Base-by-base conservation (phyloP, 1,140 invertebrate genomes). In the Drosophila gunungcola region DNA sequence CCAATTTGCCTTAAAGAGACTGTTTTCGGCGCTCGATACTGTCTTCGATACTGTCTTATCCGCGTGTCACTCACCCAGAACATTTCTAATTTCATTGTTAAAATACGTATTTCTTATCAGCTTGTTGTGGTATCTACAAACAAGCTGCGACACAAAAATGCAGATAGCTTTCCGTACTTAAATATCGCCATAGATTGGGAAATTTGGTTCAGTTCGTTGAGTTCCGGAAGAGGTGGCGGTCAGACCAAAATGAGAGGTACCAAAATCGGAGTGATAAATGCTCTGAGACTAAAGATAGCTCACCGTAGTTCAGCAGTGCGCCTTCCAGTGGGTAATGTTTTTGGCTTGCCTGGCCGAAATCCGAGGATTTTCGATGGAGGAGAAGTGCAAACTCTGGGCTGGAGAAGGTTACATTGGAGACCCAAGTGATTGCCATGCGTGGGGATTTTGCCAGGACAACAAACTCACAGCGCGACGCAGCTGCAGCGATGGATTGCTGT, bases 381-480 rank as follows among this genome's bases (percentile, higher is more conserved):
- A 60, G 1, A 62, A 72, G 9, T 83, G 80, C 65, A 62, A 39
- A 0, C 41, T 55, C 11, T 70, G 72, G 65, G 32, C 72, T 16
- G 72, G 49, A 16, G 27, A 49, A 3, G 76, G 73, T 12, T 61
- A 61, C 9, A 64, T 76, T 4, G 80, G 61, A 3, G 72, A 84
- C 32, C 34, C 80, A 21, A 52, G 58, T 4, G 61, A 80, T 34
- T 84, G 80, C 32, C 34, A 39, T 2, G 48, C 27, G 7, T 84
- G 80, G 64, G 64, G 64, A n/a, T 75, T 52, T 32, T 83, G 80
- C 46, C 16, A 43, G 51, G 55, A 80, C 34, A 60, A 68, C 25
- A 42, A 43, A 27, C 60, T 79, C 0, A 34, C 41, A 6, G 43
- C 16, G 0, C 49, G 36, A 12, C 42, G 53, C 1, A 6, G 3